These are phyloP conservation scores for Polyploca ridens DNA, from an alignment of 2,888 invertebrate genomes.

Conservation along the genomic window DNA sequence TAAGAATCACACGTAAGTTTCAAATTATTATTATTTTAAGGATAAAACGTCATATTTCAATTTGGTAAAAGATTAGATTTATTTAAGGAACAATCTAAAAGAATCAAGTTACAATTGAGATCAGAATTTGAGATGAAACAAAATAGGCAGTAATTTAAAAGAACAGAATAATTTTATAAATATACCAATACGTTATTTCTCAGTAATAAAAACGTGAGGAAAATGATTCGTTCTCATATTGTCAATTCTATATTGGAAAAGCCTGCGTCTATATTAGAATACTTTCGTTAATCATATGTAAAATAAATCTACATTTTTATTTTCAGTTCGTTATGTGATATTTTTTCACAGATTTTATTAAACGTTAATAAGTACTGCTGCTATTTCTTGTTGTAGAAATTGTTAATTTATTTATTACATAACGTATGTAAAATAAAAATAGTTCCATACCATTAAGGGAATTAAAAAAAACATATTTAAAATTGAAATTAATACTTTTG, in stretches of 20 bases:
- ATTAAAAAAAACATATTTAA: too few relatives aligned
- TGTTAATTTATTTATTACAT: too few relatives aligned
- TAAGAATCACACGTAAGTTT: too few relatives aligned
- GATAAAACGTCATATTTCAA: background rate
- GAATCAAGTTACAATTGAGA: background rate
- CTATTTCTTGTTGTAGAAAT: too few relatives aligned
- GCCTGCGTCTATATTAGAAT: background rate
- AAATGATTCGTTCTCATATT: background rate
- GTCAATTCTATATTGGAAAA: background rate
- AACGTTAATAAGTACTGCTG: too few relatives aligned
- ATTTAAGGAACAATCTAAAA: background rate
- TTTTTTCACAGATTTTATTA: too few relatives aligned
- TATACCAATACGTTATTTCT: background rate
- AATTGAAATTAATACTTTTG: too few relatives aligned
- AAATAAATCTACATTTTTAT: background rate
- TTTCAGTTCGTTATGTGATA: background rate
- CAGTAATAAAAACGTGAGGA: background rate
- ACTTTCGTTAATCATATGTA: background rate
- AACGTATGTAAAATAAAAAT: too few relatives aligned
- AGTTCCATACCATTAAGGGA: too few relatives aligned
- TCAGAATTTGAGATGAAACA: background rate
- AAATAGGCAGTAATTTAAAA: background rate
- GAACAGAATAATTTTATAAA: background rate
- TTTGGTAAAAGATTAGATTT: conserved; percentile 1
- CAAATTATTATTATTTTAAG: too few relatives aligned